Base-by-base conservation (phyloP, 2,797 vertebrate species). In the Cossypha polioptera region DNA sequence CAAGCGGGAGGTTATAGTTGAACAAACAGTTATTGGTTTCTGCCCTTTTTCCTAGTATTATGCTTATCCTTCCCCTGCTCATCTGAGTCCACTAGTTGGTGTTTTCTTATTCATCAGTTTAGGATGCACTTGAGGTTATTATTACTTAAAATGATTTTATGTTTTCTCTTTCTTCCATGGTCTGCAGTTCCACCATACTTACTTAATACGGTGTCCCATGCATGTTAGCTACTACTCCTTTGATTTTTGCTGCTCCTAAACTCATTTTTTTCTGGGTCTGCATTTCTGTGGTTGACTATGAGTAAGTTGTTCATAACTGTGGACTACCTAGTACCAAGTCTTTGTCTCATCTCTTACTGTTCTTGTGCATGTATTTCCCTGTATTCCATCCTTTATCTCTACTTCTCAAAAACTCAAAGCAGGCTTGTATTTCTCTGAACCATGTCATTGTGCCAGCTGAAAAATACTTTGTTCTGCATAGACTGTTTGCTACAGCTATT, bases 1-100 rank as follows among this genome's bases (percentile, higher is more conserved):
- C 3, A 68, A 33, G 43, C 84, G 21, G 36, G 2, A 6, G 33
- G 9, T 63, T 66, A 21, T 28, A 51, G 13, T 33, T 66, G 6
- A 4, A n/a, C 0, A 2, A 4, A 35, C 0, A 2, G 13, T 24
- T 40, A 9, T 24, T 55, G 11, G 10, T 68, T 91, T 76, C 45
- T 75, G 12, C 9, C 28, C 5, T 5, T 55, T 54, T 82, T 20
- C 22, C 16, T 78, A 50, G 11, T n/a, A 13, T 42, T 72, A 71
- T 35, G 12, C 8, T 77, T 73, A 20, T 28, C 3, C 7, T 57
- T 78, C 15, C 11, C 5, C 20, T 75, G 16, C 16, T 79, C 5
- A 13, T 78, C 24, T 68, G 12, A 2, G 11, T 58, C 11, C 2
- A 13, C 24, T 57, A 36, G 26, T 7, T 54, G 22, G 28, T 29